phyloP scores from a whole-genome alignment of 2,797 vertebrate species.

The Salmo trutta region DNA sequence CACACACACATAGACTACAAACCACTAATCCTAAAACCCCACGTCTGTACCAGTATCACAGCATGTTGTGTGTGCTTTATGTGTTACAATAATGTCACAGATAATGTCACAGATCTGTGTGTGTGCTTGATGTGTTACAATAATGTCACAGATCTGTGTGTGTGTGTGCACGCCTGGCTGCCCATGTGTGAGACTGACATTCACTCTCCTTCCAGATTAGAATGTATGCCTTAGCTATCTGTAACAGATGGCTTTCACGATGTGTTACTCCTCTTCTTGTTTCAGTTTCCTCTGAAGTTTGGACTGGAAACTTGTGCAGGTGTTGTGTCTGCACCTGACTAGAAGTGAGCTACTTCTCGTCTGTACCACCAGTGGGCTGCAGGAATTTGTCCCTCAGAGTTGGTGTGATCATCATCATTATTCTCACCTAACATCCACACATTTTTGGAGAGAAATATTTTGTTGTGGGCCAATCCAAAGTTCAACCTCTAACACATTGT shows the following conservation, averaged over 20 bases:
- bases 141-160: not conserved
- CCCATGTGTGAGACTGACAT: not conserved
- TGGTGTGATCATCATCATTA: not conserved
- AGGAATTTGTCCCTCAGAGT: not conserved
- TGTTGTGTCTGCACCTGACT: not conserved
- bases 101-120: not conserved
- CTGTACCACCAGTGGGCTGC: not conserved
- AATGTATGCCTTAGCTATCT: slow-evolving; percentile 44
- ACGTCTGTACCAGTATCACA: not conserved
- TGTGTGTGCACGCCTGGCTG: not conserved
- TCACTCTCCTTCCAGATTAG: slow-evolving; percentile 16
- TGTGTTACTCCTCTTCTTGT: slow-evolving; percentile 56
- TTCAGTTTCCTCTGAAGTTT: slow-evolving; percentile 51
- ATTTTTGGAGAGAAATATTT: not conserved
- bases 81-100: not conserved
- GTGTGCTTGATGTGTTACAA: not conserved
- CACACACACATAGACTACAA: not conserved
- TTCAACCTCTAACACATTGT: not conserved
- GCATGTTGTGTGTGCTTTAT: slow-evolving; percentile 5
- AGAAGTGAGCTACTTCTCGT: not conserved
- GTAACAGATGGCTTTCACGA: slow-evolving; percentile 65
- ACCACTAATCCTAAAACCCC: not conserved
- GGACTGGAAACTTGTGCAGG: slow-evolving; percentile 2
- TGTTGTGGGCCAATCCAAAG: not conserved
- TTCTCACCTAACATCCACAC: not conserved